phyloP scores from a whole-genome alignment of 2,888 invertebrate species.

The Drosophila percnosoma region DNA sequence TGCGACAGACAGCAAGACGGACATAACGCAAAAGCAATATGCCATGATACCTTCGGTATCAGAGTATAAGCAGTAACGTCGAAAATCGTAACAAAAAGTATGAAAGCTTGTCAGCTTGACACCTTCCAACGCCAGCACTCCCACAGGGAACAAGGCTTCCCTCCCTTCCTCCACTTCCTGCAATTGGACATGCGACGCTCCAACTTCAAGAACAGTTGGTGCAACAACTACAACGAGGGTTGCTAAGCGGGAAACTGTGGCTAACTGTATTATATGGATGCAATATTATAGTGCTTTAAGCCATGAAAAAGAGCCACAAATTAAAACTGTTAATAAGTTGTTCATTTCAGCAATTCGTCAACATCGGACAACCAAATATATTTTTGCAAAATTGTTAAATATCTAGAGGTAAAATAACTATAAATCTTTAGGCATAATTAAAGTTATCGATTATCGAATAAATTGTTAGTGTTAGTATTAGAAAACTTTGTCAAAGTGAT shows the following conservation, averaged over 20 bases:
- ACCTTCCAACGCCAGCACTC: slow-evolving; percentile 50
- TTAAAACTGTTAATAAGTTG: neutral
- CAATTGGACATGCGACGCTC: slow-evolving; percentile 61
- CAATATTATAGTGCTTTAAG: neutral
- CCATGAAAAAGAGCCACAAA: neutral
- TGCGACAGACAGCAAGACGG: neutral
- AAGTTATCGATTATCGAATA: neutral
- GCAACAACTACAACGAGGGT: slow-evolving; percentile 34
- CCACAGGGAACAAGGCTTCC: slow-evolving; percentile 10
- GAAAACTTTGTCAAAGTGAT: neutral
- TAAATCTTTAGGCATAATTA: neutral
- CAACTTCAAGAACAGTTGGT: slow-evolving; percentile 35
- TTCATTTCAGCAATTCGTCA: neutral
- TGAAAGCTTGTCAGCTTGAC: slow-evolving; percentile 74
- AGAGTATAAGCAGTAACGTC: slow-evolving; percentile 47
- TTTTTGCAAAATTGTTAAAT: neutral
- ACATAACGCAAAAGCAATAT: neutral
- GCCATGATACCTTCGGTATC: neutral
- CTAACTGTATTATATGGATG: neutral
- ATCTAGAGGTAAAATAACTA: neutral
- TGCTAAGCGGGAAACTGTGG: slow-evolving; percentile 7
- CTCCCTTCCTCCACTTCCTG: neutral
- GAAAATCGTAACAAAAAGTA: slow-evolving; percentile 72
- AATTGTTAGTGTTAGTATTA: neutral
- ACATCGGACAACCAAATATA: neutral